Conservation (phyloP, 2,113 vertebrate species). For the Meleagris gallopavo region DNA sequence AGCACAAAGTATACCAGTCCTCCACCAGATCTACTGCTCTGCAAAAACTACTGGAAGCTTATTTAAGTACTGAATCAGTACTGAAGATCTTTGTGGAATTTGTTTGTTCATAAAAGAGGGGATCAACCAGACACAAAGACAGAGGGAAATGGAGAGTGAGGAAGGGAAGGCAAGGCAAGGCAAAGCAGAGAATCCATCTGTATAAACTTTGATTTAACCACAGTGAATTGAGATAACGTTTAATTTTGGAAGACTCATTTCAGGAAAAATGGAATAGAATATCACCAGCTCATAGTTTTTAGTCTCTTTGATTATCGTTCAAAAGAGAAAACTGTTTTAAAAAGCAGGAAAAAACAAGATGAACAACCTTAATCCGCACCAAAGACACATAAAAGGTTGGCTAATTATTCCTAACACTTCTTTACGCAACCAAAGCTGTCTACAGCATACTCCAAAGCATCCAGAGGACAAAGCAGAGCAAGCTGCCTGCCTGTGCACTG, state of each 20-base stretch:
- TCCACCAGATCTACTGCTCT: not conserved
- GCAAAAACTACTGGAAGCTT: not conserved
- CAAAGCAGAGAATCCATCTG: not conserved
- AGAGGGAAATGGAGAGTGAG: not conserved
- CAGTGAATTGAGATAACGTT: not conserved
- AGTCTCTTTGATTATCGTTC: not conserved
- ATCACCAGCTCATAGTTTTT: not conserved
- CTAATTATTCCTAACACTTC: not conserved
- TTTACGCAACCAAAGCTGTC: not conserved
- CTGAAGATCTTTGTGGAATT: not conserved
- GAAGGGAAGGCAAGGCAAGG: not conserved
- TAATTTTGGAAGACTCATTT: not conserved
- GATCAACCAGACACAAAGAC: not conserved
- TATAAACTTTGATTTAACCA: not conserved
- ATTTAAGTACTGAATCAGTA: not conserved
- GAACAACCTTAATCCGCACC: not conserved
- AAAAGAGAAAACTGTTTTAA: not conserved
- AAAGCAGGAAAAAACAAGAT: constrained; percentile 8
- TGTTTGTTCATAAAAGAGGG: not conserved
- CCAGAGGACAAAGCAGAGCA: not conserved
- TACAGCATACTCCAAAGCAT: not conserved
- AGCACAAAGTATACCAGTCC: not conserved
- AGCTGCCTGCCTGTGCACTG: not conserved
- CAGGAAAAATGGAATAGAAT: not conserved
- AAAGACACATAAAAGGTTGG: not conserved